These are phyloP conservation scores for Pogona vitticeps DNA, from an alignment of 2,113 vertebrate genomes.

Conservation along the genomic window DNA sequence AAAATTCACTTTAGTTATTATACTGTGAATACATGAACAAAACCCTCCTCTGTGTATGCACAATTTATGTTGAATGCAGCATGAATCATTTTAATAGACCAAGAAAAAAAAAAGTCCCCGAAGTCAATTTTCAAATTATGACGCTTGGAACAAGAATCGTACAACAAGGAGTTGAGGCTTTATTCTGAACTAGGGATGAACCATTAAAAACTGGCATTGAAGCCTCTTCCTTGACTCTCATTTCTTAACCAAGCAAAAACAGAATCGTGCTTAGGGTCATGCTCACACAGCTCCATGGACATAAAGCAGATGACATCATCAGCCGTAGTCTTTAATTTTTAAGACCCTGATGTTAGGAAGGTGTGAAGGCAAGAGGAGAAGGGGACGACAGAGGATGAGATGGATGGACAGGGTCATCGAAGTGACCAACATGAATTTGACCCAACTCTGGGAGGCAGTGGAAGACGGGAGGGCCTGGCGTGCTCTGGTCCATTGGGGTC, in stretches of 20 bases:
- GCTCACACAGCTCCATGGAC: too few species aligned
- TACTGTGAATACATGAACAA: constrained; percentile 77
- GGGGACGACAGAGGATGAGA: too few species aligned
- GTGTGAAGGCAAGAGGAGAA: too few species aligned
- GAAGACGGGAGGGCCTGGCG: too few species aligned
- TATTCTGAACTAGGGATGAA: constrained; percentile 80
- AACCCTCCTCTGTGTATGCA: constrained; percentile 92
- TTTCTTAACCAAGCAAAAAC: constrained; percentile 35
- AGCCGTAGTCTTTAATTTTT: too few species aligned
- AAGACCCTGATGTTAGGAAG: too few species aligned
- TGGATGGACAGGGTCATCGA: too few species aligned
- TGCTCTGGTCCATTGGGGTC: too few species aligned
- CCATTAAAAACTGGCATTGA: constrained; percentile 71
- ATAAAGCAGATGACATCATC: too few species aligned
- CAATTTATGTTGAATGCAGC: constrained; percentile 93
- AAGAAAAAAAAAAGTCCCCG: constrained; percentile 86
- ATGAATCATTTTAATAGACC: constrained; percentile 98
- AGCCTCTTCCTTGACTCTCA: constrained; percentile 54
- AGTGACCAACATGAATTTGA: too few species aligned
- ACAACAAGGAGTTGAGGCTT: constrained; percentile 82
- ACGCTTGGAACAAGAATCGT: constrained; percentile 84
- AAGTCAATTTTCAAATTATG: constrained; percentile 91
- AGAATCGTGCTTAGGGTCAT: background rate
- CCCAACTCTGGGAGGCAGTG: too few species aligned
- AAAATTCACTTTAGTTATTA: constrained; percentile 88